These are phyloP conservation scores for Tenualosa thibaudeaui DNA, from an alignment of 2,797 vertebrate species.

Conservation along the genomic window DNA sequence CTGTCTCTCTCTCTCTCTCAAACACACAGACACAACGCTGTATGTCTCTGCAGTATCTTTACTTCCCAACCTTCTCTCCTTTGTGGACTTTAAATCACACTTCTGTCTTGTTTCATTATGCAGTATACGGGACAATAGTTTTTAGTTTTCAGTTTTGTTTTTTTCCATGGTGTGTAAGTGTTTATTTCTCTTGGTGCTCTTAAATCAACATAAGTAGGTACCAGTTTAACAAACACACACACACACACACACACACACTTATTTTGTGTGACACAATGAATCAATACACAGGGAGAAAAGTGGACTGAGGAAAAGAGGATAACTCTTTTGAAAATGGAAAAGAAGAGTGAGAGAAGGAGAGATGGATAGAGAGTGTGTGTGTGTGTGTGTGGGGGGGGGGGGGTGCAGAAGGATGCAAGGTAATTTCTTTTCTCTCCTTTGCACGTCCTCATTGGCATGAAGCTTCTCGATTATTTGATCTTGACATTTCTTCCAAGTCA, in stretches of 20 bases:
- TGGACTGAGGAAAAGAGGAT: not conserved
- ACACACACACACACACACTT: no score
- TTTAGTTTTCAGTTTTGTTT: no score
- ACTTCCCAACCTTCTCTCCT: no score
- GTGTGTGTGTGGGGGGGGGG: not conserved
- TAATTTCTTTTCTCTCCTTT: not conserved
- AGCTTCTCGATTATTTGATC: not conserved
- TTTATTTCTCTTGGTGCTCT: no score
- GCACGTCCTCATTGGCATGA: not conserved
- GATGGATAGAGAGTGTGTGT: not conserved
- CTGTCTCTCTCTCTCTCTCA: slow-evolving; percentile 27
- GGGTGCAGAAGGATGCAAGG: not conserved
- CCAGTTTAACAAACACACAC: no score
- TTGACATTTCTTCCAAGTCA: not conserved
- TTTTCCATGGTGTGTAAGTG: no score
- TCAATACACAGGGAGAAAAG: not conserved
- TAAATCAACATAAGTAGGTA: no score
- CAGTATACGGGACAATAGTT: no score
- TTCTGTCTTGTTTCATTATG: no score
- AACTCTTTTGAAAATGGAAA: not conserved
- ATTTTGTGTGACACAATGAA: not conserved
- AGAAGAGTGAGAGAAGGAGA: not conserved
- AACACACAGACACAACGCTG: not conserved
- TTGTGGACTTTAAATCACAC: no score
- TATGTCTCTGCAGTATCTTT: no score